Conservation (phyloP, 2,888 invertebrate genomes). For the Cecidostiba fungosa region DNA sequence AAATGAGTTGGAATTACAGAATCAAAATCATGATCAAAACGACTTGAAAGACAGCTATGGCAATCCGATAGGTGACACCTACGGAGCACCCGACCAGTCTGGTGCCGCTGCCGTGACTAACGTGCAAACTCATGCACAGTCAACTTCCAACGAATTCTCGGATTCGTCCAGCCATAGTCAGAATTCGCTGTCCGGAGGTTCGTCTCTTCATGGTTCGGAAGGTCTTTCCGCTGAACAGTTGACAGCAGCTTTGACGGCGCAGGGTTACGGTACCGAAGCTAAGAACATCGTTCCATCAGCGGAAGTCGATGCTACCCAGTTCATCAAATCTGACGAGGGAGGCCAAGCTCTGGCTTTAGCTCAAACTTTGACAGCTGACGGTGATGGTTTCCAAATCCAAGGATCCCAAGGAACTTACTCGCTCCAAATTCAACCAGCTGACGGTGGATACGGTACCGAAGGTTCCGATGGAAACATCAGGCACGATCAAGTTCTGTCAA, state of each 20-base stretch:
- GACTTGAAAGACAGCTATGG: conserved; percentile 77
- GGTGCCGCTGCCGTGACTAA: conserved; percentile 62
- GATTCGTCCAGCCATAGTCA: conserved; percentile 64
- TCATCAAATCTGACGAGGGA: conserved; percentile 72
- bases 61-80: conserved; percentile 69
- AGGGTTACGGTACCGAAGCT: conserved; percentile 69
- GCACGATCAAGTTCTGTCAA: conserved; percentile 89
- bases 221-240: conserved; percentile 70
- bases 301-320: conserved; percentile 73
- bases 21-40: conserved; percentile 69
- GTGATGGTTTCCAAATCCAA: conserved; percentile 77
- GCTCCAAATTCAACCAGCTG: conserved; percentile 88
- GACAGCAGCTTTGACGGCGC: conserved; percentile 71
- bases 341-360: conserved; percentile 74
- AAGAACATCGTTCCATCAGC: conserved; percentile 68
- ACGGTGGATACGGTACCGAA: conserved; percentile 81
- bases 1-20: conserved; percentile 72
- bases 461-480: conserved; percentile 82
- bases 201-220: conserved; percentile 63
- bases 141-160: conserved; percentile 57
- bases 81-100: conserved; percentile 61
- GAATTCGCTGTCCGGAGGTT: conserved; percentile 61
- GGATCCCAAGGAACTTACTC: conserved; percentile 86
- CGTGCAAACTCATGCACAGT: conserved; percentile 57
- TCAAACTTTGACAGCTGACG: conserved; percentile 70